Evolutionary conservation across 2,888 invertebrate species (phyloP).

Genomic region (Phorcus lineatus): DNA sequence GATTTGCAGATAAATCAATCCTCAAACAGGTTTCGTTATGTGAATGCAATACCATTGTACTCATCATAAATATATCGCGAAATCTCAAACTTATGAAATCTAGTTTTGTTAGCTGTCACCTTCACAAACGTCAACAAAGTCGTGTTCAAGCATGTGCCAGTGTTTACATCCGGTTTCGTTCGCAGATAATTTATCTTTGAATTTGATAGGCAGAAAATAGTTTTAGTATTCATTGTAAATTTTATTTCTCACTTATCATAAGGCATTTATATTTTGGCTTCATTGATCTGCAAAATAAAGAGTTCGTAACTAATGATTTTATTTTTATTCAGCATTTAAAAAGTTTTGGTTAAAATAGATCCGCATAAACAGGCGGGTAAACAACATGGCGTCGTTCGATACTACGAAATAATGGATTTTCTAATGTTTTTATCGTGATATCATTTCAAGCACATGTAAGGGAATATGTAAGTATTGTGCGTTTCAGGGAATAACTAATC

Average conservation of each 20-base stretch:
- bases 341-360: background rate
- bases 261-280: no score
- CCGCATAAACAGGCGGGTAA: conserved; percentile 5
- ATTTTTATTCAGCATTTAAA: no score
- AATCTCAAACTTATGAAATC: background rate
- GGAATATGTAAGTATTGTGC: background rate
- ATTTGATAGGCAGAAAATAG: no score
- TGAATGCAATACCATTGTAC: no score
- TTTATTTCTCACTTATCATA: no score
- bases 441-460: no score
- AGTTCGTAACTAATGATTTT: no score
- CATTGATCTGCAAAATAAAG: no score
- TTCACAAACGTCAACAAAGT: background rate
- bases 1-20: no score
- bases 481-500: background rate
- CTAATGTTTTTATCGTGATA: background rate
- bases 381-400: conserved; percentile 15
- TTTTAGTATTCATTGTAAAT: no score
- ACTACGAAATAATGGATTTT: background rate
- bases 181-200: background rate
- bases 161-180: conserved; percentile 13
- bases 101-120: background rate
- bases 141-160: conserved; percentile 26
- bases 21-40: no score
- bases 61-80: no score